These are phyloP conservation scores for Alfaro cultratus DNA, from an alignment of 2,797 vertebrate species.

Conservation along the genomic window DNA sequence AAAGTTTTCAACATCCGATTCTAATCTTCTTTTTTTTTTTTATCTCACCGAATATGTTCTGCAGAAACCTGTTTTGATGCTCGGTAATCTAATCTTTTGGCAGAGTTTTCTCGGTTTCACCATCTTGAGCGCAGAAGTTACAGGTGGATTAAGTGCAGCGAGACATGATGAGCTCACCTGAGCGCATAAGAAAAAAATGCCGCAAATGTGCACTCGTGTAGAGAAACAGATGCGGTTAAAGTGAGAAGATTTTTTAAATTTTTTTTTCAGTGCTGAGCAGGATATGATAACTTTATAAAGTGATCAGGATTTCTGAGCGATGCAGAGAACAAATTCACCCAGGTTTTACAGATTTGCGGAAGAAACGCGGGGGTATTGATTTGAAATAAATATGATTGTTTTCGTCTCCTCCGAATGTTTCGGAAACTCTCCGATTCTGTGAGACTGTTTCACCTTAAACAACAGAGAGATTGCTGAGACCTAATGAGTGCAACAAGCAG, in stretches of 20 bases:
- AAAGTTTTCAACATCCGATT: background rate
- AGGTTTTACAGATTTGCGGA: background rate
- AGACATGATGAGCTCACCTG: conserved; percentile 34
- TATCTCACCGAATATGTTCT: background rate
- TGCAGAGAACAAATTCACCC: background rate
- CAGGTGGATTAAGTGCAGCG: conserved; percentile 32
- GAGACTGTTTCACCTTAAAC: conserved; percentile 16
- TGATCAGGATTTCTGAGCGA: background rate
- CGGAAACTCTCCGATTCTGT: background rate
- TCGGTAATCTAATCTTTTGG: conserved; percentile 9
- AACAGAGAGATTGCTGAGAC: background rate
- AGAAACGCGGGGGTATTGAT: background rate
- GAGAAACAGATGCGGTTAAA: background rate
- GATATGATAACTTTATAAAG: background rate
- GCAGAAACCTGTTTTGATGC: background rate
- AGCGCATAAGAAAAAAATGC: conserved; percentile 21
- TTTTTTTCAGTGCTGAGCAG: background rate
- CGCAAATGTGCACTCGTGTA: background rate
- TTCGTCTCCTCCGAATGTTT: background rate
- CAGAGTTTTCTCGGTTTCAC: background rate
- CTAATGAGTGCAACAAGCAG: conserved; percentile 7
- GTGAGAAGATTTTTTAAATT: background rate
- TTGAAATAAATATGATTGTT: background rate
- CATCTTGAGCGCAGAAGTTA: conserved; percentile 20
- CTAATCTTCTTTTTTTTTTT: background rate